Evolutionary conservation across 2,113 vertebrate species (phyloP), one percentile per base, ranked within the genome.

Genomic region (Saguinus midas): DNA sequence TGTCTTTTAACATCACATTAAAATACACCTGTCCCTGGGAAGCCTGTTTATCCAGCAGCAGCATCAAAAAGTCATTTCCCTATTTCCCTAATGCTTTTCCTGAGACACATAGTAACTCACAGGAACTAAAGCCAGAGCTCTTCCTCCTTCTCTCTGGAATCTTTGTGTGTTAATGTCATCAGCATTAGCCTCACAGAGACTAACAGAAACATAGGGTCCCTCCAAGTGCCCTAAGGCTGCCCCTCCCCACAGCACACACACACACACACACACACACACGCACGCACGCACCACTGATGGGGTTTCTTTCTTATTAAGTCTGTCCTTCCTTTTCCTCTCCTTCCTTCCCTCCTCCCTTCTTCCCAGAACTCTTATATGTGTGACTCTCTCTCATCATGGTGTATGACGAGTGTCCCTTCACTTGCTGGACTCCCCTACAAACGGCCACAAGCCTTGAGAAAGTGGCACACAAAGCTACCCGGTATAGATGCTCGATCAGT

Each of bases 61-160:
- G 94, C 98, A 98, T 98, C 97, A 98, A 98, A 98, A 98, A 98
- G 79, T 32, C 97, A 98, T 98, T 98, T 98, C 97, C 97, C 94
- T 98, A 90, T 97, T 98, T 98, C 95, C 95, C 96, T 98, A 96
- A 98, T 97, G 97, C 91, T 97, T 98, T 98, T 98, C 52, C 95
- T 76, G 97, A 98, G 98, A 98, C 90, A 95, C 84, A 93, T 0
- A 97, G 97, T 92, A 98, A 97, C 95, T 98, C 98, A 98, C 37
- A 97, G 97, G 97, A 98, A 96, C 95, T 61, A 97, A 96, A 84
- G 96, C 95, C 94, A 37, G 91, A 96, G 95, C 97, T 98, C 97
- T 97, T 98, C 96, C 90, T 97, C 98, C 96, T 96, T 52, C 48
- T 96, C 97, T 97, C 93, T 97, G 96, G 94, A 96, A 96, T 97